Base-by-base conservation (phyloP, 1,140 invertebrate genomes). In the Drosophila kanapiae region DNA sequence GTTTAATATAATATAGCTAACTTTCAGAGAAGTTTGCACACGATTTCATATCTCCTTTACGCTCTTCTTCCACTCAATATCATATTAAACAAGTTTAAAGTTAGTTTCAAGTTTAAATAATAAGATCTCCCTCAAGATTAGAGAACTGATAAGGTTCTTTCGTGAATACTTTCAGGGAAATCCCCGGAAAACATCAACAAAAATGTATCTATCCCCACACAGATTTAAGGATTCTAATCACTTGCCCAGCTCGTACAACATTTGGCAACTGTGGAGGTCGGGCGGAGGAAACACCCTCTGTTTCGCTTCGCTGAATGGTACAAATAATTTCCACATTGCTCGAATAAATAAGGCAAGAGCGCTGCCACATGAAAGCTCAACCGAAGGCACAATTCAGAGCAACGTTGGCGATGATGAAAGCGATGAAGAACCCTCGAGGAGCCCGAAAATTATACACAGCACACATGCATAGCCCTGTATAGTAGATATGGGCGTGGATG, bases 311-410 rank as follows among this genome's bases (percentile, higher is more conserved):
- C 47, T 54, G 35, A 18, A 56, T 72, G 53, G 48, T 72, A 57
- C 70, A 79, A 79, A 79, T 86, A 82, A 79, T 75, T 87, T 64
- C 29, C 83, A 76, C 75, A 87, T 80, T 74, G 71, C 80, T 74
- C 42, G 68, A 87, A 87, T 80, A 80, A 87, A 87, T 67, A 77
- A 82, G 60, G 64, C 76, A 80, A 80, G 42, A 49, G 35, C 53
- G 35, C 53, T 9, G 33, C 70, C 78, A 67, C 71, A 86, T 67
- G 64, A 79, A 86, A 86, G 67, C 75, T 75, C 48, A 70, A 70
- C 54, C 60, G 79, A 71, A 84, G 72, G 77, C 62, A n/a, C 45
- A 23, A 23, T 23, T 57, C 47, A 72, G 69, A 75, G 54, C 68
- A 78, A 63, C 67, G 49, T 42, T n/a, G 4, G 40, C 14, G 10